Conservation (phyloP, 2,113 vertebrate species). For the Hemicordylus capensis region DNA sequence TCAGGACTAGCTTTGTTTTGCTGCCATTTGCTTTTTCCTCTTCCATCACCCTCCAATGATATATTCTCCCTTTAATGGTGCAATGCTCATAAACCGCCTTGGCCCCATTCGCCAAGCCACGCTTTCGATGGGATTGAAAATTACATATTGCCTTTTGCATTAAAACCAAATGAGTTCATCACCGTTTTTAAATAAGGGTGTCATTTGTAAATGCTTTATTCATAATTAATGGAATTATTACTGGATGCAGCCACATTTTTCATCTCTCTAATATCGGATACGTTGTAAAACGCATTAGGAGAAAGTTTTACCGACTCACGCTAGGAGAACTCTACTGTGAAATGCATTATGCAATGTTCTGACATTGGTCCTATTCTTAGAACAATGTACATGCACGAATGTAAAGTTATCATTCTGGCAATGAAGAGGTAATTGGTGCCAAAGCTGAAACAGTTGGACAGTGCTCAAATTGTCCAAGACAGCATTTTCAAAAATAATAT, state of each 20-base stretch:
- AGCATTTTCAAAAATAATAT: constrained; percentile 38
- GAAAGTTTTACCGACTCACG: constrained; percentile 52
- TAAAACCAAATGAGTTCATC: constrained; percentile 55
- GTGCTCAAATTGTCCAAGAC: constrained; percentile 20
- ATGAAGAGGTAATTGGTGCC: constrained; percentile 38
- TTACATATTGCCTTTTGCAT: constrained; percentile 36
- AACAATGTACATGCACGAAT: constrained; percentile 49
- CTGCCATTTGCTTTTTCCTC: not conserved
- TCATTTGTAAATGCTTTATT: constrained; percentile 56
- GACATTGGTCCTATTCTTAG: constrained; percentile 32
- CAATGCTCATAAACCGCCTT: constrained; percentile 29
- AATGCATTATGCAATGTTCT: constrained; percentile 30
- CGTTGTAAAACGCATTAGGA: constrained; percentile 50
- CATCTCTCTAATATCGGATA: constrained; percentile 50
- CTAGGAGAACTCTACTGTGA: constrained; percentile 31
- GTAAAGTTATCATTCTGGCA: constrained; percentile 46
- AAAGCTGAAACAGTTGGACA: constrained; percentile 58
- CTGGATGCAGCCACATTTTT: constrained; percentile 51
- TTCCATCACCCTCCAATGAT: not conserved
- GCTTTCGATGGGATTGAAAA: constrained; percentile 44
- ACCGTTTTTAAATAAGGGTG: constrained; percentile 49
- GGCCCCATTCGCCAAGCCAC: not conserved
- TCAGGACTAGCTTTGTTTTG: not conserved
- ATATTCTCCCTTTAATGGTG: constrained; percentile 10
- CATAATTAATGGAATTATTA: constrained; percentile 58